Base-by-base conservation (phyloP, 1,140 invertebrate genomes). In the Amyelois transitella region DNA sequence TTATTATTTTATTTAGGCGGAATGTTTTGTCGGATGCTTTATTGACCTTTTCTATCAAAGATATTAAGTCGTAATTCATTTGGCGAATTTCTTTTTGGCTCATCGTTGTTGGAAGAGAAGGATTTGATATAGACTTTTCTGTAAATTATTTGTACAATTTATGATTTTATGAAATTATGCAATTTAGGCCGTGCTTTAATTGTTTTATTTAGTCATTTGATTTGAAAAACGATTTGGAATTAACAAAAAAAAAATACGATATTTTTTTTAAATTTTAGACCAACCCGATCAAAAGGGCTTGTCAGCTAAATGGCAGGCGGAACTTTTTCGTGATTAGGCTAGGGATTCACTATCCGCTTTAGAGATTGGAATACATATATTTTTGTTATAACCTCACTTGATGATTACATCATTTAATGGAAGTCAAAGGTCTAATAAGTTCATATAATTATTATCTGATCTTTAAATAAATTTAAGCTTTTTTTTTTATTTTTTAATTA, bases 291-390 rank as follows among this genome's bases (percentile, higher is more conserved):
- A 60, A 61, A 69, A 58, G 64, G 57, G 69, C 73, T 74, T 64
- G 68, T 54, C 70, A 77, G 65, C 66, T 54, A 77, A 71, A 78
- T 73, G 73, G 68, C 80, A 75, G 75, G 28, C 64, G 81, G 81
- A 78, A 83, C 72, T 66, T 56, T 52, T 47, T 62, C 68, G 64
- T 86, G 83, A 88, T 87, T 84, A 85, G 83, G 69, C 87, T 72
- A 67, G 84, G 83, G 84, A 86, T 84, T 70, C 60, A 43, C 60
- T 55, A 68, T 62, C 54, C 43, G 51, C 60, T 69, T 60, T 60
- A 51, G 54, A 45, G 56, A 57, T 57, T 44, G 60, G 49, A 63
- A 69, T 68, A 59, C n/a, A n/a, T 63, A 60, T 55, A 59, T 55
- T 57, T 18, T 25, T n/a, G 53, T 56, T 55, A 56, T 66, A 53